Conservation (phyloP, 2,113 vertebrate species). For the Ondatra zibethicus region DNA sequence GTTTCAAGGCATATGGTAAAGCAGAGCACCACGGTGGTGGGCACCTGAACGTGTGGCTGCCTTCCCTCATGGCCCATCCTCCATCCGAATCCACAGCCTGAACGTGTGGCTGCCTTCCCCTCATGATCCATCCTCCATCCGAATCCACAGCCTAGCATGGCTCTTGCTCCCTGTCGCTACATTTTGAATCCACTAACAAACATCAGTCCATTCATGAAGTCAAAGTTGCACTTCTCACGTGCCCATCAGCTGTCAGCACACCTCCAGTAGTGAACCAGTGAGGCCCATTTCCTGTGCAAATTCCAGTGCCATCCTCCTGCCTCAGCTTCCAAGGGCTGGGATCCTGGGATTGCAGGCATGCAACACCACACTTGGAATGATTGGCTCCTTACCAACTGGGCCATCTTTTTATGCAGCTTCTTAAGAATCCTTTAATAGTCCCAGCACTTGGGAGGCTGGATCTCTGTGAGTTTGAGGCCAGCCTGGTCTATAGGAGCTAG, state of each 20-base stretch:
- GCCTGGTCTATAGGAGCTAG: no score
- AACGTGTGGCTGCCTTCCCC: background rate
- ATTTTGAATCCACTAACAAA: background rate
- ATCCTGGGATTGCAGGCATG: background rate
- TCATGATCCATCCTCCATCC: background rate
- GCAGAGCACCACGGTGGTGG: background rate
- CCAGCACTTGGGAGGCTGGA: no score
- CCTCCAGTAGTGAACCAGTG: background rate
- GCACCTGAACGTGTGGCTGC: background rate
- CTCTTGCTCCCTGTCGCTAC: no score
- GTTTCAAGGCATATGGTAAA: background rate
- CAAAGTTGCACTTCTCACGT: background rate
- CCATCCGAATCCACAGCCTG: background rate
- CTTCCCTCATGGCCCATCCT: background rate
- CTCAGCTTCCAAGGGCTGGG: background rate
- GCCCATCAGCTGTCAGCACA: background rate
- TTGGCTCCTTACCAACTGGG: background rate
- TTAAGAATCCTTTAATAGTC: background rate
- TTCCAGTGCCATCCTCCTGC: background rate
- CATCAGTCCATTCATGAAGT: background rate
- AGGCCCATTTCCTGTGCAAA: background rate
- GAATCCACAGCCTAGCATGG: background rate
- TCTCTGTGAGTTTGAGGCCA: no score
- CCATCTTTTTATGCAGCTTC: background rate
- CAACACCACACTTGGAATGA: background rate